These are phyloP conservation scores for Mormyrops boulengeri DNA, from an alignment of 2,797 vertebrate genomes.

Conservation along the genomic window DNA sequence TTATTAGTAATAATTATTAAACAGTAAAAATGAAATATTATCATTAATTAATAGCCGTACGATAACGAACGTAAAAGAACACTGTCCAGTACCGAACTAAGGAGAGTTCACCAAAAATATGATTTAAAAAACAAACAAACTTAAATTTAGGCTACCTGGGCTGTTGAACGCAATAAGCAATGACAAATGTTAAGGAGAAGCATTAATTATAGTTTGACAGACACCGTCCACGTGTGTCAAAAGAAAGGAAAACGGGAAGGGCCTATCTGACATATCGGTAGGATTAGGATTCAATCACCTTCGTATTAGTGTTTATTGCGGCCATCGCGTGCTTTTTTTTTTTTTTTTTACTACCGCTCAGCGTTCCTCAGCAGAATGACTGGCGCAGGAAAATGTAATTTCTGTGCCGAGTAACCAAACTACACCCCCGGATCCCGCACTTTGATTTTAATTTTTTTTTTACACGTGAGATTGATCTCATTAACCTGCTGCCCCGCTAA, in stretches of 20 bases:
- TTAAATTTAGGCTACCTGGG: background rate
- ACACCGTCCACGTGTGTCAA: background rate
- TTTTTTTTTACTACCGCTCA: background rate
- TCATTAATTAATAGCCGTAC: background rate
- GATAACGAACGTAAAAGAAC: background rate
- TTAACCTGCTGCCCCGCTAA: background rate
- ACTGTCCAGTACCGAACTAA: background rate
- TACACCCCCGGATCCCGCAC: background rate
- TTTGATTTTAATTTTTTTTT: background rate
- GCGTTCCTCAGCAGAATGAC: background rate
- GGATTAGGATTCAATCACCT: background rate
- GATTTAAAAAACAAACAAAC: background rate
- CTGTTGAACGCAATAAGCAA: background rate
- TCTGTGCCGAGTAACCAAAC: background rate
- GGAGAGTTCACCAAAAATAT: background rate
- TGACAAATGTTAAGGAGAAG: background rate
- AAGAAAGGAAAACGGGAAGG: background rate
- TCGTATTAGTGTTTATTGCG: background rate
- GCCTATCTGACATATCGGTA: background rate
- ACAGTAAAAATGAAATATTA: background rate
- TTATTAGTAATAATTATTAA: background rate
- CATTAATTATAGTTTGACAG: background rate
- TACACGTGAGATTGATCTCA: background rate
- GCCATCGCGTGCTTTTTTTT: background rate
- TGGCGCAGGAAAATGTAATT: background rate